A percentile compares a stretch with the other conserved stretches of the same genome.
phyloP scores from a whole-genome alignment of 2,113 vertebrate genomes.

The Scolopax mira region DNA sequence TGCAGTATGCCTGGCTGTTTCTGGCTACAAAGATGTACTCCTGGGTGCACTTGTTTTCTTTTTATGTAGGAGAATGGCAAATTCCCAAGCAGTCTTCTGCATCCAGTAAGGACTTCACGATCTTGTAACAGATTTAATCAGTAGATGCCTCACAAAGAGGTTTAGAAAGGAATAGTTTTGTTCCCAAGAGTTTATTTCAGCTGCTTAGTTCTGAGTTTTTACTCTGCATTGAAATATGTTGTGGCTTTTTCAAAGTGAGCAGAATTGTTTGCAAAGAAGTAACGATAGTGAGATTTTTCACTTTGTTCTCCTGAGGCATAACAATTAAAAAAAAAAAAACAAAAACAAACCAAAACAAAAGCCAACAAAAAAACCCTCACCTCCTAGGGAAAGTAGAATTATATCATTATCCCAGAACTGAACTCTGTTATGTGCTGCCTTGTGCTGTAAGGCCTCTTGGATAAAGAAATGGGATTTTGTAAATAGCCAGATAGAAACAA shows the following conservation, averaged over 20 bases:
- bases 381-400: neutral
- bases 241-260: neutral
- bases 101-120: neutral
- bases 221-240: neutral
- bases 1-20: slow-evolving; percentile 15
- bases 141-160: neutral
- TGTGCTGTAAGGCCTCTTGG: neutral
- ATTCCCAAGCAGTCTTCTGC: neutral
- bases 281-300: neutral
- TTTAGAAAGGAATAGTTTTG: neutral
- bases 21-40: slow-evolving; percentile 25
- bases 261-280: neutral
- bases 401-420: neutral
- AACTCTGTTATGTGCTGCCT: neutral
- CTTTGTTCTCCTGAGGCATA: neutral
- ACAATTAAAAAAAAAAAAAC: neutral
- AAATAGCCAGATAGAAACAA: neutral
- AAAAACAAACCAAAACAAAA: neutral
- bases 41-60: slow-evolving; percentile 32
- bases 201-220: neutral
- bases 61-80: slow-evolving; percentile 1
- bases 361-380: neutral
- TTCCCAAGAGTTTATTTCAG: slow-evolving; percentile 4
- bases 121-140: neutral
- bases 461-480: neutral